A percentile compares a stretch with the other conserved stretches of the same genome.
Evolutionary conservation across 2,113 vertebrate genomes (phyloP).

Genomic region (Setophaga kirtlandii): DNA sequence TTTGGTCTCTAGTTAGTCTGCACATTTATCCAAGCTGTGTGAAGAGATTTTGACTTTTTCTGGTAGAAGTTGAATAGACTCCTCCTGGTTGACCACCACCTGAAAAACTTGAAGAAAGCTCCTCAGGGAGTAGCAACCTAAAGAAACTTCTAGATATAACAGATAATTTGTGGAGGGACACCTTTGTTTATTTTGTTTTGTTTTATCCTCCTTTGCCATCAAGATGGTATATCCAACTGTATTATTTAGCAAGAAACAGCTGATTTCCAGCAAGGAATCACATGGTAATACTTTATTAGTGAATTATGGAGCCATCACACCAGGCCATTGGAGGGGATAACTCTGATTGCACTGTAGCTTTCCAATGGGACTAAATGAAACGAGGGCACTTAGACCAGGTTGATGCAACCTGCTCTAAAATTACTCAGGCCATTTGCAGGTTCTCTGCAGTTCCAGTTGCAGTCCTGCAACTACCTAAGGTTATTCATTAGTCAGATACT

Average conservation of each 20-base stretch:
- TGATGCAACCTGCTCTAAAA: background rate
- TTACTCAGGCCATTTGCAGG: background rate
- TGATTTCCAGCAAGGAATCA: background rate
- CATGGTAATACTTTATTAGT: background rate
- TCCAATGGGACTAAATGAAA: background rate
- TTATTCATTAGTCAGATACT: background rate
- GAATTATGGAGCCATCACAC: background rate
- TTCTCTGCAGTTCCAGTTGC: background rate
- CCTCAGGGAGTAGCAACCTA: background rate
- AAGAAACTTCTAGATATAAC: background rate
- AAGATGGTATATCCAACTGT: background rate
- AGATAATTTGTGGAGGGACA: fast-evolving
- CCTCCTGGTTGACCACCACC: background rate
- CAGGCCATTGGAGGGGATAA: background rate
- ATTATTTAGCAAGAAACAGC: background rate
- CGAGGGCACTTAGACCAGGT: background rate
- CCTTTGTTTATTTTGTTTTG: background rate
- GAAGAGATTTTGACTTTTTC: background rate
- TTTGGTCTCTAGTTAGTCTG: background rate
- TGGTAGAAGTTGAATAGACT: background rate
- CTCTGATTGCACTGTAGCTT: background rate
- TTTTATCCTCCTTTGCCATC: background rate
- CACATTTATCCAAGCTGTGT: background rate
- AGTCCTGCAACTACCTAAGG: background rate
- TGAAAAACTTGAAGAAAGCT: background rate